These are phyloP conservation scores for Drosophila sp. DNA, from an alignment of 1,140 invertebrate species.

Conservation along the genomic window DNA sequence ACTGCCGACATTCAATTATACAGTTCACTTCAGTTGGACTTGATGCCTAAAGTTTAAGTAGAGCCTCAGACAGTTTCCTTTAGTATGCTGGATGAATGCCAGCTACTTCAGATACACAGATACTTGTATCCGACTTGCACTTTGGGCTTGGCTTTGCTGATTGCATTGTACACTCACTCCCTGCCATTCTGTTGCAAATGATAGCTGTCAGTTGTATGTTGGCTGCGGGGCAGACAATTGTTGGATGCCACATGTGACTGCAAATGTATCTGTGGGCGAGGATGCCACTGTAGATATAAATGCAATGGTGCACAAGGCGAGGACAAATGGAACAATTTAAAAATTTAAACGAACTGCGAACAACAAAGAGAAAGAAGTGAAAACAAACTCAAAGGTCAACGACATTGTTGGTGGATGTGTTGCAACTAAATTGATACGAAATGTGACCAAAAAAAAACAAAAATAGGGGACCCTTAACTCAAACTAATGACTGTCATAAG, in stretches of 20 bases:
- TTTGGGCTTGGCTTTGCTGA: constrained; percentile 17
- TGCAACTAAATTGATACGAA: constrained; percentile 12
- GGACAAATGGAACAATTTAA: constrained; percentile 15
- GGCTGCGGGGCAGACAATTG: constrained; percentile 6
- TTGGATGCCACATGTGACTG: background rate
- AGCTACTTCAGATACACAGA: constrained; percentile 6
- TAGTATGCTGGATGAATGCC: constrained; percentile 10
- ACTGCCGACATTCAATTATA: constrained; percentile 17
- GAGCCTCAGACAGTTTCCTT: constrained; percentile 17
- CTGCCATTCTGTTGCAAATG: background rate
- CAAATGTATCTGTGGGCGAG: constrained; percentile 11
- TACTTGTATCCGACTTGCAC: constrained; percentile 9
- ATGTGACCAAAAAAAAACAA: constrained; percentile 6
- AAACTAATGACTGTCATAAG: constrained; percentile 14
- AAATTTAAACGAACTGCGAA: constrained; percentile 14
- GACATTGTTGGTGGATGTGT: constrained; percentile 15
- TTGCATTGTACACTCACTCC: background rate
- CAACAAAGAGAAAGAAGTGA: background rate
- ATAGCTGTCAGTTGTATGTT: background rate
- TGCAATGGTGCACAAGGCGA: background rate
- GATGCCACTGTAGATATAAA: background rate
- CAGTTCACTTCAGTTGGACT: constrained; percentile 15
- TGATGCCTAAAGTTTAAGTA: constrained; percentile 13
- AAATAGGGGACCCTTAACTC: background rate
- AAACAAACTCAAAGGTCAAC: constrained; percentile 22